Evolutionary conservation across 2,797 vertebrate species (phyloP).

Genomic region (Harpagifer antarcticus): DNA sequence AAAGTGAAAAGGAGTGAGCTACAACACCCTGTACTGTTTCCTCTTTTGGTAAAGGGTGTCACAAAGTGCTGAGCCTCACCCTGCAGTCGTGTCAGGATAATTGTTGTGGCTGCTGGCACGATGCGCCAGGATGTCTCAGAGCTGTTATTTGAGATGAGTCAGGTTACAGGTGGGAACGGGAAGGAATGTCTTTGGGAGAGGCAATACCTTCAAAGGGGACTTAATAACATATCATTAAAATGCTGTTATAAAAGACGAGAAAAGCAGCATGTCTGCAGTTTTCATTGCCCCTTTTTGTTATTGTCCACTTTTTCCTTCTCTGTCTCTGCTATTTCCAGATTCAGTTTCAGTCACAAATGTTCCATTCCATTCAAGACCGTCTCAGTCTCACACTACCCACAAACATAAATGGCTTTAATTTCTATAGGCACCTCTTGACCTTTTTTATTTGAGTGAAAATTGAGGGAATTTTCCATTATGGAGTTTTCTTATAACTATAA

Average conservation of each 20-base stretch:
- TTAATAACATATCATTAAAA: constrained; percentile 34
- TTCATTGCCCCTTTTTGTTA: constrained; percentile 3
- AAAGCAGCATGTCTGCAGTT: not conserved
- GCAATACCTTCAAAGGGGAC: constrained; percentile 24
- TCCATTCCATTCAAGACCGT: not conserved
- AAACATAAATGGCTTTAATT: not conserved
- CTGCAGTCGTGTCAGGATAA: constrained; percentile 70
- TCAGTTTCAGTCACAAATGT: not conserved
- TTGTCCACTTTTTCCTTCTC: constrained; percentile 1
- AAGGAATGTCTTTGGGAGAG: constrained; percentile 42
- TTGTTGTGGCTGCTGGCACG: constrained; percentile 72
- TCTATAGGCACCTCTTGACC: not conserved
- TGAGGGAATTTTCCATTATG: not conserved
- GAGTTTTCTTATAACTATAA: not conserved
- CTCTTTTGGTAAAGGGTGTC: constrained; percentile 65
- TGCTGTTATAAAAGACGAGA: not conserved
- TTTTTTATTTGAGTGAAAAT: not conserved
- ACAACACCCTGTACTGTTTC: constrained; percentile 62
- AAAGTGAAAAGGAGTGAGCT: constrained; percentile 53
- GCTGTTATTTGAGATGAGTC: constrained; percentile 75
- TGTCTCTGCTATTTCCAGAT: constrained; percentile 4
- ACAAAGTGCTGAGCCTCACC: constrained; percentile 61
- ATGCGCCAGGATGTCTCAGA: constrained; percentile 60
- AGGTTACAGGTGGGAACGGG: constrained; percentile 68
- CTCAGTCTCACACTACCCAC: not conserved